Conservation (phyloP, 2,888 invertebrate genomes). For the Drosophila flavopinicola region DNA sequence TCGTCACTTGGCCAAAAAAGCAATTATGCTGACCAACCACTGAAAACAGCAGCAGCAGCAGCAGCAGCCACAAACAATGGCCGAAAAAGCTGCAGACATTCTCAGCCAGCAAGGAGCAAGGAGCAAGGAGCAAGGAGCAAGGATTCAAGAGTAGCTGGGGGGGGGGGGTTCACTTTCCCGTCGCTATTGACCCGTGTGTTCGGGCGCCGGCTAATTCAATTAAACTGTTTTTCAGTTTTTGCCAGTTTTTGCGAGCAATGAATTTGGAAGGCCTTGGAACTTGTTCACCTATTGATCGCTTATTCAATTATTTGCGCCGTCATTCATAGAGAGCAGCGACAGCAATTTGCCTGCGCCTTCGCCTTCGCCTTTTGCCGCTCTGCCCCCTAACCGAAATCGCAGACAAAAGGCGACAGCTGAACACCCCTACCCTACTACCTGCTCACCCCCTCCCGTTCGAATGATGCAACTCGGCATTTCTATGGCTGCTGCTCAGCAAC, state of each 20-base stretch:
- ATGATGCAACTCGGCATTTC: slow-evolving; percentile 73
- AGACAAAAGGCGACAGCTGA: slow-evolving; percentile 60
- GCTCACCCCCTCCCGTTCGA: not conserved
- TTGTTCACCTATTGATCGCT: slow-evolving; percentile 75
- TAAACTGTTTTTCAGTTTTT: slow-evolving; percentile 42
- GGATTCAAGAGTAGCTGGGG: too few species aligned
- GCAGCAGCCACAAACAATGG: slow-evolving; percentile 6
- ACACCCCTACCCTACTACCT: not conserved
- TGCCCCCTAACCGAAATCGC: slow-evolving; percentile 25
- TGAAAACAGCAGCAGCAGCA: slow-evolving; percentile 11
- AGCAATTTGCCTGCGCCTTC: slow-evolving; percentile 51
- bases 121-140: too few species aligned
- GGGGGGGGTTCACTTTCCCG: too few species aligned
- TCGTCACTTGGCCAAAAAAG: slow-evolving; percentile 25
- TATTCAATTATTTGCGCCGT: slow-evolving; percentile 71
- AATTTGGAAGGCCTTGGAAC: slow-evolving; percentile 31
- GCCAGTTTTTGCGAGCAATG: slow-evolving; percentile 27
- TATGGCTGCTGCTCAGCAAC: slow-evolving; percentile 63
- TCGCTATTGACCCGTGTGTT: slow-evolving; percentile 32
- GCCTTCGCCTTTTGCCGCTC: too few species aligned
- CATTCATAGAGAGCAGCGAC: slow-evolving; percentile 45
- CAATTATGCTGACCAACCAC: slow-evolving; percentile 24
- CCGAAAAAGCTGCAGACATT: too few species aligned
- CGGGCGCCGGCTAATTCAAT: slow-evolving; percentile 61
- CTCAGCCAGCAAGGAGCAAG: too few species aligned